These are phyloP conservation scores for Pantherophis vulpinus DNA, from an alignment of 2,797 vertebrate genomes.

Conservation along the genomic window DNA sequence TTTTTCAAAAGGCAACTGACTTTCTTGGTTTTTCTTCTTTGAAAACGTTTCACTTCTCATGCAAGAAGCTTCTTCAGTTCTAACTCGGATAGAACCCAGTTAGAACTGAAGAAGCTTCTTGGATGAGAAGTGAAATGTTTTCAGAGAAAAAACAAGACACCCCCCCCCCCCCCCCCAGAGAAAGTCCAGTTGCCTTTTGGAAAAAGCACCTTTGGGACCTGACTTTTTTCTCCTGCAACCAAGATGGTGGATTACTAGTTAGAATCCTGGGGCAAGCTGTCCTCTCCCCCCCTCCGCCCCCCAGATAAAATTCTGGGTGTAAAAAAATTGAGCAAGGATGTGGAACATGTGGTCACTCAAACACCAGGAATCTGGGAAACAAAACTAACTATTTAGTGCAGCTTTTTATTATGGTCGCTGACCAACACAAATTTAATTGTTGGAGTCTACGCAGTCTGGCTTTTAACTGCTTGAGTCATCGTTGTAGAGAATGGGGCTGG, in stretches of 20 bases:
- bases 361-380: neutral
- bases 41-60: neutral
- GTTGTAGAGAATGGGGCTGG: neutral
- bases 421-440: neutral
- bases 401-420: neutral
- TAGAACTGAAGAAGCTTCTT: no score
- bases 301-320: neutral
- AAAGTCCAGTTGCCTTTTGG: neutral
- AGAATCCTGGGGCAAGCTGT: neutral
- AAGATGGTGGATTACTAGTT: neutral
- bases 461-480: neutral
- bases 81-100: neutral
- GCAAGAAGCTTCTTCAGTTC: neutral
- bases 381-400: neutral
- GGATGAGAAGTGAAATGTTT: neutral
- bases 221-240: neutral
- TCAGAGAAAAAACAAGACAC: no score
- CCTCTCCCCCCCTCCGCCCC: rapidly evolving
- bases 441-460: neutral
- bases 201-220: neutral
- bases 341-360: no score
- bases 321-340: neutral
- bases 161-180: no score
- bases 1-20: no score
- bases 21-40: no score